Percentiles rank a stretch among this genome's conserved stretches.
Evolutionary conservation across 2,113 vertebrate genomes (phyloP).

Genomic region (Proterorhinus semilunaris): DNA sequence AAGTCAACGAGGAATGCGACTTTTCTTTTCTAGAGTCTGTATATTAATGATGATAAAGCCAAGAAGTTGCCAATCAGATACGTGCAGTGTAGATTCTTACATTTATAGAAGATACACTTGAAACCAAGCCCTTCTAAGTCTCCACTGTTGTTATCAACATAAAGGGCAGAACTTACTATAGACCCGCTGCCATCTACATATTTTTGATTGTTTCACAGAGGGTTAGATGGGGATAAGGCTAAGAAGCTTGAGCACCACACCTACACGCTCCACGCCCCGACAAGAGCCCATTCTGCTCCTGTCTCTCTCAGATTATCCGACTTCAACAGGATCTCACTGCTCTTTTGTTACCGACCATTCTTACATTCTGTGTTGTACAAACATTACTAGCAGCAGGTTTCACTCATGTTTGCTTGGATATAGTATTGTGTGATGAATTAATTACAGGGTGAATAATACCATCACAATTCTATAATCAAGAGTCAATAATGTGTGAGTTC

Average conservation of each 20-base stretch:
- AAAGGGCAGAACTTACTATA: constrained; percentile 5
- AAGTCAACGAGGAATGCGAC: too few species aligned
- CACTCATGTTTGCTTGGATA: constrained; percentile 56
- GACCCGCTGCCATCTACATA: background rate
- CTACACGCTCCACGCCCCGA: constrained; percentile 38
- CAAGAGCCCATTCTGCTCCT: constrained; percentile 33
- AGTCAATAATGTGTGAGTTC: background rate
- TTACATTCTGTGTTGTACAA: constrained; percentile 66
- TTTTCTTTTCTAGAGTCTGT: too few species aligned
- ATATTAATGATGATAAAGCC: too few species aligned
- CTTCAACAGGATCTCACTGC: constrained; percentile 64
- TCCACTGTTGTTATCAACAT: constrained; percentile 15
- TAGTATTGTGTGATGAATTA: constrained; percentile 1
- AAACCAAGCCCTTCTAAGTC: background rate
- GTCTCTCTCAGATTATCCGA: constrained; percentile 62
- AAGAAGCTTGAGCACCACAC: constrained; percentile 44
- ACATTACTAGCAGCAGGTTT: constrained; percentile 59
- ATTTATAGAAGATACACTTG: background rate
- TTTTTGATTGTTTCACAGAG: constrained; percentile 37
- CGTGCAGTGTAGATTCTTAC: too few species aligned
- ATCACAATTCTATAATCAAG: too few species aligned
- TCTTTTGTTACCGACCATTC: constrained; percentile 64
- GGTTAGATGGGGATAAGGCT: constrained; percentile 67
- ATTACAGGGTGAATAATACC: too few species aligned
- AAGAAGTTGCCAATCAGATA: too few species aligned